These are phyloP conservation scores for Hipposideros armiger DNA, from an alignment of 2,113 vertebrate species.

Conservation along the genomic window DNA sequence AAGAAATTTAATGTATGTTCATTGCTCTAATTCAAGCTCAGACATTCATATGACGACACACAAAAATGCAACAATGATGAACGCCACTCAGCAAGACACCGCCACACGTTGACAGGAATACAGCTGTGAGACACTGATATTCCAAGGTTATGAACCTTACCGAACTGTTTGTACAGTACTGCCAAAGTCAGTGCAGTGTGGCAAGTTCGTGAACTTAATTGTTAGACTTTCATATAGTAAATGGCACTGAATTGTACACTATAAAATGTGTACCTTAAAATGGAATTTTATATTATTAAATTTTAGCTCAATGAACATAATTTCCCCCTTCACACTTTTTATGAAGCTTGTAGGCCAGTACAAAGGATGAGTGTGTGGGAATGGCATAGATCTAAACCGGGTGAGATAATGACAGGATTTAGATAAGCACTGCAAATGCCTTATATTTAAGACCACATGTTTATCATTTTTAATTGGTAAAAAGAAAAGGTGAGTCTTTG, in stretches of 20 bases:
- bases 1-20: too few relatives aligned
- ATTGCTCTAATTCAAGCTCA: too few relatives aligned
- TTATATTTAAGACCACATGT: constrained; percentile 7
- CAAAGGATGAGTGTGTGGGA: not conserved
- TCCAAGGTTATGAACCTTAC: too few relatives aligned
- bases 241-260: not conserved
- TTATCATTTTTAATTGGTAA: constrained; percentile 39
- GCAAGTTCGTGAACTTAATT: too few relatives aligned
- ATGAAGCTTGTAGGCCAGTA: constrained; percentile 12
- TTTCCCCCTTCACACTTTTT: not conserved
- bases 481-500: constrained; percentile 17
- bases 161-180: too few relatives aligned
- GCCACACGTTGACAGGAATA: too few relatives aligned
- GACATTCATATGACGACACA: too few relatives aligned
- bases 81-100: too few relatives aligned
- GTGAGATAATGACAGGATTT: not conserved
- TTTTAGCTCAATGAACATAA: constrained; percentile 35
- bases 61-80: too few relatives aligned
- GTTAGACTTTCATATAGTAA: not conserved
- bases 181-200: too few relatives aligned
- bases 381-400: not conserved
- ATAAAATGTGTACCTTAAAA: constrained; percentile 13
- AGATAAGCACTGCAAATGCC: not conserved
- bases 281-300: constrained; percentile 35
- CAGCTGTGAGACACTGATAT: too few relatives aligned